Percentiles rank a stretch among this genome's conserved stretches.
phyloP scores from a whole-genome alignment of 2,888 invertebrate species.

The Tetragonisca angustula region DNA sequence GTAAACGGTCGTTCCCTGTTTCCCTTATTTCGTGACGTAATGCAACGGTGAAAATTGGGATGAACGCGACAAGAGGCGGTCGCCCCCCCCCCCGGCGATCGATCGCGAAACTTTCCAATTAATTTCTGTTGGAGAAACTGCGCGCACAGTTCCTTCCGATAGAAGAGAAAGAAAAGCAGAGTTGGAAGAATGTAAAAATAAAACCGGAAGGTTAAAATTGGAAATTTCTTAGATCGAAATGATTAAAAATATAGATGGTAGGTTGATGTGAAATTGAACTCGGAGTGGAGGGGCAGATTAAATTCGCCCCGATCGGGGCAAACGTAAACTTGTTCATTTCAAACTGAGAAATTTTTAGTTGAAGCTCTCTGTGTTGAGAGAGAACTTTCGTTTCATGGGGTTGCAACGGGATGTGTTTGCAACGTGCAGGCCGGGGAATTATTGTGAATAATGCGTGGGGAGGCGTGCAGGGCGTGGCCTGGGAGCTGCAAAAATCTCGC shows the following conservation, averaged over 20 bases:
- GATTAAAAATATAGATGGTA: too few species aligned
- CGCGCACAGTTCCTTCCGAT: not conserved
- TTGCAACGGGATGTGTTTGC: not conserved
- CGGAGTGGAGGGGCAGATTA: too few species aligned
- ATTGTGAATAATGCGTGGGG: not conserved
- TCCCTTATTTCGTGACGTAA: constrained; percentile 41
- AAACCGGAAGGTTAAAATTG: not conserved
- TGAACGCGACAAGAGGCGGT: not conserved
- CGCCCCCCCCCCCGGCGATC: not conserved
- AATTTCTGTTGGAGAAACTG: constrained; percentile 3
- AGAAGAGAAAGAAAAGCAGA: too few species aligned
- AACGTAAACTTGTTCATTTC: too few species aligned
- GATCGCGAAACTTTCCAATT: constrained; percentile 40
- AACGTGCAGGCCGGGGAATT: not conserved
- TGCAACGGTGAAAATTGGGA: constrained; percentile 23
- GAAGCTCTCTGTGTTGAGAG: too few species aligned
- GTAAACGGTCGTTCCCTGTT: constrained; percentile 6
- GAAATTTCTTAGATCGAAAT: too few species aligned
- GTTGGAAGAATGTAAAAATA: not conserved
- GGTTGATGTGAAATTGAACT: too few species aligned
- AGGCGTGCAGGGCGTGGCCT: not conserved
- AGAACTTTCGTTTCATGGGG: not conserved
- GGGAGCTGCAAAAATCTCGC: not conserved
- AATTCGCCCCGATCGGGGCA: too few species aligned
- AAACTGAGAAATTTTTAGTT: too few species aligned